These are phyloP conservation scores for Vesta saturnalis DNA, from an alignment of 2,888 invertebrate genomes.

Conservation along the genomic window DNA sequence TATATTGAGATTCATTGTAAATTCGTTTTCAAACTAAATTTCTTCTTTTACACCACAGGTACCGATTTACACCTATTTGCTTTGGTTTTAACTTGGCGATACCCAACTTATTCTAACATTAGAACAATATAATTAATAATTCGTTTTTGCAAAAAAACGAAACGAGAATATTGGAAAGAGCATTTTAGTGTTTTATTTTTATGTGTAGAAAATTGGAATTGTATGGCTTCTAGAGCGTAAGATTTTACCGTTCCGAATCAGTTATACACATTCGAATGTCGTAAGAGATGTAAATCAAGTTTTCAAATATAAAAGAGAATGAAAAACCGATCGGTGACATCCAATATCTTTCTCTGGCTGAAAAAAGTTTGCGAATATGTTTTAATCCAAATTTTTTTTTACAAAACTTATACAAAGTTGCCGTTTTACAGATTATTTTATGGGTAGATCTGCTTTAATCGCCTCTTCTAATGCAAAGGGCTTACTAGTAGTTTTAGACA, in stretches of 20 bases:
- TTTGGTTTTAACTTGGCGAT: neutral
- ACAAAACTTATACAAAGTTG: no score
- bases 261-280: constrained; percentile 26
- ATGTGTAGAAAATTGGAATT: no score
- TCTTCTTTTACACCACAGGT: neutral
- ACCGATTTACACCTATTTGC: neutral
- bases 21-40: constrained; percentile 2
- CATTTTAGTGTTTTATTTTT: no score
- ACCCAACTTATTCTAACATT: neutral
- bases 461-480: no score
- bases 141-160: no score
- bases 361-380: neutral
- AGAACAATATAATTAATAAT: neutral
- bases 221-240: neutral
- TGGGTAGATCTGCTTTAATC: no score
- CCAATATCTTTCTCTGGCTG: constrained; percentile 8
- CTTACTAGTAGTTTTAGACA: no score
- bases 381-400: neutral
- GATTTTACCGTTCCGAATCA: constrained; percentile 16
- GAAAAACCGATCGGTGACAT: constrained; percentile 18
- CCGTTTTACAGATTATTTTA: no score
- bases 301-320: constrained; percentile 21
- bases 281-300: constrained; percentile 28
- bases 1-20: neutral
- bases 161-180: no score